Base-by-base conservation (phyloP, 35 echinoderm and acorn worm species). In the Lytechinus pictus region DNA sequence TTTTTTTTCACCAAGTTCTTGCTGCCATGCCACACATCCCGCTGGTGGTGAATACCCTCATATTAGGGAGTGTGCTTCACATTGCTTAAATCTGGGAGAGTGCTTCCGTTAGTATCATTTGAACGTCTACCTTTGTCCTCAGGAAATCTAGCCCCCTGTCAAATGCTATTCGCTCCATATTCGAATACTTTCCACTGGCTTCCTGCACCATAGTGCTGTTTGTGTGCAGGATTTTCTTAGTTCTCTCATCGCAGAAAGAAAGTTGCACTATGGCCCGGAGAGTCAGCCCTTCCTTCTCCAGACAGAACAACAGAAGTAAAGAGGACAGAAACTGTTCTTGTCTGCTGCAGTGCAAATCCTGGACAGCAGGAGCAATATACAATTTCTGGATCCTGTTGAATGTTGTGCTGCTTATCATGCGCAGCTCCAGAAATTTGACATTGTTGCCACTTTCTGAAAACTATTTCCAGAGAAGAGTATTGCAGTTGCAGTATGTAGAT, bases 11-110 rank as follows among this genome's bases (percentile, higher is more conserved):
- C 79, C 12, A 87, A 28, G 13, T 96, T 94, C 53, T 96, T 96
- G 27, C 91, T 72, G 9, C 95, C 95, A 94, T 96, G 95, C 92
- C 95, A 96, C 8, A 96, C 95, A 94, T 96, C 60, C n/a, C 60
- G 19, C 61, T 86, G 52, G 19, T 66, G 60, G 1, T 13, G 0
- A 12, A 66, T 66, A 4, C 14, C 60, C 11, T 66, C 60, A 16
- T 66, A 66, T 16, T 66, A 6, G 9, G 4, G 9, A 16, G 60
- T 66, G 14, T 9, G 11, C 60, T 66, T 13, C 60, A 66, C 60
- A 66, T 66, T 0, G 11, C 60, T 66, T 16, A 4, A 12, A 66
- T 66, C 60, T 66, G 60, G 11, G 60, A 16, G 14, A 16, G 60
- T 16, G 60, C 60, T 6, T 12, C 60, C 4, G 60, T 66, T 12